Percentiles rank a stretch among this genome's conserved stretches.
Conservation (phyloP, 2,888 invertebrate genomes). For the Drosophila borborema region DNA sequence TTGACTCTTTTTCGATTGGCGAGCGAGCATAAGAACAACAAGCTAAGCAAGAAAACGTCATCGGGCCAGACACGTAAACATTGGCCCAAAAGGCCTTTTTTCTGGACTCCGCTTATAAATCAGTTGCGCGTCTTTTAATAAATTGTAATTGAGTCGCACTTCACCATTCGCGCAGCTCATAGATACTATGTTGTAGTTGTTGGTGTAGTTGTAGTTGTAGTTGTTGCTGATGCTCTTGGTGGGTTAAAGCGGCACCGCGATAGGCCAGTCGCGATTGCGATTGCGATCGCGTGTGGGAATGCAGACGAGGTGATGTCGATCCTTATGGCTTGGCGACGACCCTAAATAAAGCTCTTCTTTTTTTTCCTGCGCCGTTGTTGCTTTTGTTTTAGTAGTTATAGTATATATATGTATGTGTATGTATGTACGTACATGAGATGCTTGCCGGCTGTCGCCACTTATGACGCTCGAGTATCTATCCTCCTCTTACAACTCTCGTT, state of each 20-base stretch:
- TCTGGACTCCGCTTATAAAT: slow-evolving; percentile 66
- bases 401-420: not conserved
- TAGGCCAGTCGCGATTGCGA: slow-evolving; percentile 47
- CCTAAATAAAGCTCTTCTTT: slow-evolving; percentile 63
- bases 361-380: slow-evolving; percentile 8
- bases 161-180: slow-evolving; percentile 72
- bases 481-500: slow-evolving; percentile 26
- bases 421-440: slow-evolving; percentile 68
- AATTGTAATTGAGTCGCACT: slow-evolving; percentile 83
- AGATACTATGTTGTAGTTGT: slow-evolving; percentile 55
- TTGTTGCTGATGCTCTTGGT: slow-evolving; percentile 1
- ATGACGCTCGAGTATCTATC: slow-evolving; percentile 45
- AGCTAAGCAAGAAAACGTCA: slow-evolving; percentile 61
- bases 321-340: slow-evolving; percentile 69
- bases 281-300: slow-evolving; percentile 82
- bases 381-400: slow-evolving; percentile 43
- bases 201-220: not conserved
- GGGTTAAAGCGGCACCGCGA: slow-evolving; percentile 20
- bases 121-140: slow-evolving; percentile 79
- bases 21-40: slow-evolving; percentile 38
- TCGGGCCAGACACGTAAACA: slow-evolving; percentile 64
- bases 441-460: slow-evolving; percentile 83
- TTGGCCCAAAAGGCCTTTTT: slow-evolving; percentile 39
- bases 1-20: not conserved
- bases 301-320: slow-evolving; percentile 69